Percentiles rank a stretch among this genome's conserved stretches.
Evolutionary conservation across 2,888 invertebrate genomes (phyloP).

Genomic region (Eupeodes latifasciatus): DNA sequence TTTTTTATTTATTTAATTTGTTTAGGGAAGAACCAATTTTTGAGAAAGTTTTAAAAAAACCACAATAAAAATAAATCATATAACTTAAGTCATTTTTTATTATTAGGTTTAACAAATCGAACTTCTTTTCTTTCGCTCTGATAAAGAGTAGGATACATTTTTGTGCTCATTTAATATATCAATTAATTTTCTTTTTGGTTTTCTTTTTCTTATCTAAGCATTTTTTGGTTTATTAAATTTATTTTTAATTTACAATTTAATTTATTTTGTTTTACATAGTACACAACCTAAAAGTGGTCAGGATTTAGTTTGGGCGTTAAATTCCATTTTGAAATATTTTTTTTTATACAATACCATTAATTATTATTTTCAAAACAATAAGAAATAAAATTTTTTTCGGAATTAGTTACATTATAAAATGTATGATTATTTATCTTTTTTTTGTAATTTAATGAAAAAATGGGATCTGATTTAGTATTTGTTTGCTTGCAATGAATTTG

Average conservation of each 20-base stretch:
- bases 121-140: constrained; percentile 71
- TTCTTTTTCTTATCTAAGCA: constrained; percentile 34
- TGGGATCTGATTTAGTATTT: constrained; percentile 22
- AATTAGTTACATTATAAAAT: background rate
- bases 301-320: constrained; percentile 68
- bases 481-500: background rate
- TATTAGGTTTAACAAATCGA: constrained; percentile 66
- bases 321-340: constrained; percentile 55
- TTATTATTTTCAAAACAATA: constrained; percentile 31
- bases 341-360: constrained; percentile 31
- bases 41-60: constrained; percentile 41
- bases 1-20: background rate
- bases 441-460: constrained; percentile 34
- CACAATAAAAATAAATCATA: constrained; percentile 55
- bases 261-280: constrained; percentile 54
- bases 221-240: constrained; percentile 18
- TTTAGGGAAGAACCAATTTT: constrained; percentile 39
- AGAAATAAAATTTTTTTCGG: background rate
- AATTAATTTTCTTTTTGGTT: constrained; percentile 45
- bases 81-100: constrained; percentile 4
- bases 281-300: constrained; percentile 77
- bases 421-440: constrained; percentile 1
- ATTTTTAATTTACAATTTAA: constrained; percentile 54
- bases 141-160: constrained; percentile 76
- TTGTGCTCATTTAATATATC: constrained; percentile 73